Evolutionary conservation across 2,113 vertebrate genomes (phyloP).

Genomic region (Ancistrus triradiatus): DNA sequence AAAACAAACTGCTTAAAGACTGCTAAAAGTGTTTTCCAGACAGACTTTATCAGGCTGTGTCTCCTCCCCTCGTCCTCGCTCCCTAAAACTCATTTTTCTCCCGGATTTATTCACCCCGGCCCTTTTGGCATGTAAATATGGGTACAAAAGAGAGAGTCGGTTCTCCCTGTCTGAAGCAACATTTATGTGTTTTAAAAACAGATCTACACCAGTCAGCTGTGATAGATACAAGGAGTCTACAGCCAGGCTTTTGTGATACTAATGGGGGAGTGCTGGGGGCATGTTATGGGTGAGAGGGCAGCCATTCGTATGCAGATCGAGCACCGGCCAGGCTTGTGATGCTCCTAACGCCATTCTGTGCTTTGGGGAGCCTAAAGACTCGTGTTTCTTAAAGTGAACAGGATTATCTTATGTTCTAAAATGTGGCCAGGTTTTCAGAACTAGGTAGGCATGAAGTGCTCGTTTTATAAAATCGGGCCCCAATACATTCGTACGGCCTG

Average conservation of each 20-base stretch:
- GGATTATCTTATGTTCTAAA: too few species aligned
- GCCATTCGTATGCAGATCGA: slow-evolving; percentile 65
- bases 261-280: slow-evolving; percentile 44
- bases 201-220: slow-evolving; percentile 61
- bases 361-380: too few species aligned
- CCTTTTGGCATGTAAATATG: slow-evolving; percentile 37
- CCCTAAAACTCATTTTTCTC: not conserved
- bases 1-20: too few species aligned
- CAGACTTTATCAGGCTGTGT: not conserved
- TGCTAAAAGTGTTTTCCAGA: too few species aligned
- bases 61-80: not conserved
- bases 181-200: slow-evolving; percentile 65
- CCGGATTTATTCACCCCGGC: slow-evolving; percentile 9
- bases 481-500: too few species aligned
- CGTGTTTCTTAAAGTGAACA: too few species aligned
- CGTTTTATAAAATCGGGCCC: too few species aligned
- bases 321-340: too few species aligned
- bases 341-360: too few species aligned
- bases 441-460: too few species aligned
- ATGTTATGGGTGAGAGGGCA: slow-evolving; percentile 45
- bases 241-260: slow-evolving; percentile 37
- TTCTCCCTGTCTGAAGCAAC: slow-evolving; percentile 41
- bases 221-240: slow-evolving; percentile 64
- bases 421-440: too few species aligned
- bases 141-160: slow-evolving; percentile 37